These are phyloP conservation scores for Saccostrea echinata DNA, from an alignment of 1,140 invertebrate species.

Conservation along the genomic window DNA sequence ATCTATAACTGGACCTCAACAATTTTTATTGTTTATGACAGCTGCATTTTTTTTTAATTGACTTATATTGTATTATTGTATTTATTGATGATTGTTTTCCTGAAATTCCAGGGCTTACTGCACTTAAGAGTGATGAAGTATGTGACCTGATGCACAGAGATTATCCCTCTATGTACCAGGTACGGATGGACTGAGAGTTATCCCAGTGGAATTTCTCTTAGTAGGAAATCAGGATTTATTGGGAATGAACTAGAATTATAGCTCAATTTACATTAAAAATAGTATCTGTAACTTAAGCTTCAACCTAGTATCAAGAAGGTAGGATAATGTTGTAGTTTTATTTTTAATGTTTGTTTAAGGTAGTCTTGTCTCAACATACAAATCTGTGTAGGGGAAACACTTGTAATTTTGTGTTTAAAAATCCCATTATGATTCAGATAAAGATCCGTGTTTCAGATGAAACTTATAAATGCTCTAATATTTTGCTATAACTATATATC, in stretches of 20 bases:
- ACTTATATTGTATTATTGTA: too few species aligned
- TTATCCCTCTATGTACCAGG: slow-evolving; percentile 94
- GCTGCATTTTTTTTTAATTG: too few species aligned
- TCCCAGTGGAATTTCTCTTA: neutral
- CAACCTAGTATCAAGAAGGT: too few species aligned
- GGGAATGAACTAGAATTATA: neutral
- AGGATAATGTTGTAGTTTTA: too few species aligned
- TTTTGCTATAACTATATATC: too few species aligned
- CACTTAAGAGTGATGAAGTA: slow-evolving; percentile 93
- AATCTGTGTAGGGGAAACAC: too few species aligned
- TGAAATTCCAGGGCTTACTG: slow-evolving; percentile 88
- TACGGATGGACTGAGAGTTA: slow-evolving; percentile 54
- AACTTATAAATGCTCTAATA: too few species aligned
- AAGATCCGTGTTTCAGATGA: neutral
- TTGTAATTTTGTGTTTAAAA: neutral
- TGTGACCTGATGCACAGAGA: slow-evolving; percentile 96
- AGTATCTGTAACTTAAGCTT: too few species aligned
- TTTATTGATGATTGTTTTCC: slow-evolving; percentile 18
- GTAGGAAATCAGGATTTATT: neutral
- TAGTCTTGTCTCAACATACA: too few species aligned
- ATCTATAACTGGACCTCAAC: too few species aligned
- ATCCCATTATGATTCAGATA: neutral
- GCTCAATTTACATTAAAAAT: neutral
- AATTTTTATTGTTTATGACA: too few species aligned
- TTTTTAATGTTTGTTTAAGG: too few species aligned